A percentile compares a stretch with the other conserved stretches of the same genome.
Conservation (phyloP, 64 coral and sea anemone species). For the Platygyra sinensis region DNA sequence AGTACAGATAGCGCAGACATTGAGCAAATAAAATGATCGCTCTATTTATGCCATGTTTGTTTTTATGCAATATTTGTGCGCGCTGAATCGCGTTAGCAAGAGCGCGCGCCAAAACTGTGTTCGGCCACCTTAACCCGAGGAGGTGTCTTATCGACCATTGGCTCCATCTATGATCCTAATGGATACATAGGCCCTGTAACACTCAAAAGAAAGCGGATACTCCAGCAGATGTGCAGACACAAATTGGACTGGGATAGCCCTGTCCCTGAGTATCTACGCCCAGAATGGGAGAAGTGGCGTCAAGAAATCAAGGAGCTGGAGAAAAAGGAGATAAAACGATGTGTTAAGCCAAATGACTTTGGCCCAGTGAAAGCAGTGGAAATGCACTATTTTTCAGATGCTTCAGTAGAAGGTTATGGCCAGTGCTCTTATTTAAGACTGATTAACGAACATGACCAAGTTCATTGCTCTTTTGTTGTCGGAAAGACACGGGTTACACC, state of each 20-base stretch:
- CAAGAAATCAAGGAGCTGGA: slow-evolving; percentile 21
- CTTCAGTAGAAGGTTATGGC: slow-evolving; percentile 42
- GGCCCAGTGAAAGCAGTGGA: slow-evolving; percentile 8
- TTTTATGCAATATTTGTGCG: too few relatives aligned
- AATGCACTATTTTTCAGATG: slow-evolving; percentile 49
- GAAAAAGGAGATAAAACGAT: slow-evolving; percentile 26
- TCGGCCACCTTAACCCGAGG: slow-evolving; percentile 11
- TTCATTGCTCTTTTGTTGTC: slow-evolving; percentile 41
- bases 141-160: slow-evolving; percentile 15
- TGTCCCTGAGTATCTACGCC: slow-evolving; percentile 19
- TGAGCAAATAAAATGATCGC: too few relatives aligned
- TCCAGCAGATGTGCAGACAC: slow-evolving; percentile 51
- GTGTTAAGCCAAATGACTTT: slow-evolving; percentile 28
- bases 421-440: slow-evolving; percentile 33
- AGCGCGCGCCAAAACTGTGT: too few relatives aligned
- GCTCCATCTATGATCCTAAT: slow-evolving; percentile 52
- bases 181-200: slow-evolving; percentile 48
- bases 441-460: slow-evolving; percentile 35
- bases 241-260: slow-evolving; percentile 53
- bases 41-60: too few relatives aligned
- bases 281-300: slow-evolving; percentile 28
- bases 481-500: slow-evolving; percentile 51
- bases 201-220: slow-evolving; percentile 37
- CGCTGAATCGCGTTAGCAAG: too few relatives aligned
- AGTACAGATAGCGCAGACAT: too few relatives aligned